Evolutionary conservation across 1,140 invertebrate genomes (phyloP).

Genomic region (Caenorhabditis latens): DNA sequence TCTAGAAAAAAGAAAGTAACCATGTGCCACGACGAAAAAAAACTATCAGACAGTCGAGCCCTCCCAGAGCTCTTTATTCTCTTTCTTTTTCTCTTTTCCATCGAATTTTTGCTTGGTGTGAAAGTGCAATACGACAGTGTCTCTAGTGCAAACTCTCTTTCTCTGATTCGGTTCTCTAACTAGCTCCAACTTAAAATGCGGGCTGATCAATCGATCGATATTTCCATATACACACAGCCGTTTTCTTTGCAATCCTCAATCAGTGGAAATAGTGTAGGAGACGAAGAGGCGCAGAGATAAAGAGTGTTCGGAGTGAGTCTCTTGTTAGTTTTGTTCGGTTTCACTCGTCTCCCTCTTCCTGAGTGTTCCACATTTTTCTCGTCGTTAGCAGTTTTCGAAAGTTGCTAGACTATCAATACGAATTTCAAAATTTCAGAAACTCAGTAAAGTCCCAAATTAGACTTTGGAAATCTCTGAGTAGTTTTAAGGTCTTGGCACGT

Average conservation of each 20-base stretch:
- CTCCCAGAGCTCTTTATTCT: background rate
- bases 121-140: constrained; percentile 24
- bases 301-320: background rate
- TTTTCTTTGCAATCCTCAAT: constrained; percentile 19
- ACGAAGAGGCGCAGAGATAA: constrained; percentile 14
- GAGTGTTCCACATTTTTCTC: background rate
- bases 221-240: constrained; percentile 26
- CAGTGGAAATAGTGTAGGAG: background rate
- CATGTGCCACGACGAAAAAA: background rate
- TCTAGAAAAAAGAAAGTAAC: no score
- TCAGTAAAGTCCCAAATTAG: no score
- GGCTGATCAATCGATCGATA: constrained; percentile 6
- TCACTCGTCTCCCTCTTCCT: background rate
- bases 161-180: background rate
- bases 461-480: no score
- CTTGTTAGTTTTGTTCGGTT: constrained; percentile 48
- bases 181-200: constrained; percentile 38
- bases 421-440: no score
- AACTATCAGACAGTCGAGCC: background rate
- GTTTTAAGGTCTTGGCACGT: no score
- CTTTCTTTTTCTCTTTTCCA: background rate
- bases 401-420: background rate
- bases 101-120: background rate
- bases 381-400: background rate
- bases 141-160: constrained; percentile 47